Base-by-base conservation (phyloP, 2,888 invertebrate species). In the Ganaspis brasiliensis region DNA sequence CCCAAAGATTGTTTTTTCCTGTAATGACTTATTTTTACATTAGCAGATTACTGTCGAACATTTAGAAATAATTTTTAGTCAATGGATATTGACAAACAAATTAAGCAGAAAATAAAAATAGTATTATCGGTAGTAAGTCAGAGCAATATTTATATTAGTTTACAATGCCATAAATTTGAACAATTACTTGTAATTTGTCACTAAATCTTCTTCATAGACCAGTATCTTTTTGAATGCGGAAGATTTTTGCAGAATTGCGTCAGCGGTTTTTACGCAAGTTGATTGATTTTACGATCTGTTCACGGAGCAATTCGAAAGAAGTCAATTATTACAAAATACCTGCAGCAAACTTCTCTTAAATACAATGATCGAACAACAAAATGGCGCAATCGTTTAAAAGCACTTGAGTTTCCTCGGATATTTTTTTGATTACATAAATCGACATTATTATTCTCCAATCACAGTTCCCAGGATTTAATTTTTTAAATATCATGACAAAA, bases 201-300 rank as follows among this genome's bases (percentile, higher is more conserved):
- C 31, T 31, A 6, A 6, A 31, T 31, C 31, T 31, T 31, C n/a
- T 31, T 31, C 2, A 31, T 31, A 31, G 6, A 31, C 31, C n/a
- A 6, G n/a, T 16, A 16, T 5, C 1, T 4, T 2, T 49, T 49
- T 49, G 2, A 49, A 49, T 49, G 49, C 49, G 49, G 49, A 49
- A n/a, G 49, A 49, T 49, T 49, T 49, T 49, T n/a, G n/a, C 49
- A 61, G 19, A 37, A 21, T 56, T 56, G 56, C 56, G 61, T 37
- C 37, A 61, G 10, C 12, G 35, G 5, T 37, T 61, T 61, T 61
- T 61, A 35, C 14, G 61, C 37, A 61, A 61, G 35, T 37, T 16
- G 61, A 37, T 61, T 61, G 37, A 19, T 61, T 61, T 61, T 61
- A 61, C 37, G 37, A 37, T 4, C 61, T 19, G 61, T 19, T 35